A percentile compares a stretch with the other conserved stretches of the same genome.
Conservation (phyloP, 2,797 vertebrate species). For the Myoxocephalus aenaeus region DNA sequence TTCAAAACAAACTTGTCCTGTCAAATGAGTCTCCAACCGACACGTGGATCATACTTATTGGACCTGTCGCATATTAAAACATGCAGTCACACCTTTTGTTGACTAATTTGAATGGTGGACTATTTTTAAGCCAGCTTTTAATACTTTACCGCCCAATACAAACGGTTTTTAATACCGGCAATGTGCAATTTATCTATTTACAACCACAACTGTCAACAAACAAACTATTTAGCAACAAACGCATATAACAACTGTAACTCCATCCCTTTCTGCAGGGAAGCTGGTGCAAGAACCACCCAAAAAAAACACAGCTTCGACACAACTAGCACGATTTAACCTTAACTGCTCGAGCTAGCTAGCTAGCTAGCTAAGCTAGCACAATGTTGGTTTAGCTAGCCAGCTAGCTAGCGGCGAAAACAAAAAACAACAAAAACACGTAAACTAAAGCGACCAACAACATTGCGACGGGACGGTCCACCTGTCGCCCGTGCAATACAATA, state of each 20-base stretch:
- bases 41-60: no score
- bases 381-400: slow-evolving; percentile 12
- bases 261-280: not conserved
- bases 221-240: not conserved
- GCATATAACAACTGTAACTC: not conserved
- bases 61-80: no score
- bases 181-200: not conserved
- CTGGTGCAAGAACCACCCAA: not conserved
- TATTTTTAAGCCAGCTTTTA: not conserved
- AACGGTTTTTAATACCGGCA: slow-evolving; percentile 10
- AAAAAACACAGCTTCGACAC: slow-evolving; percentile 13
- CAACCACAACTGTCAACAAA: slow-evolving; percentile 18
- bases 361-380: slow-evolving; percentile 8
- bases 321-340: slow-evolving; percentile 20
- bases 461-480: not conserved
- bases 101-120: no score
- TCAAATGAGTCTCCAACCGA: no score
- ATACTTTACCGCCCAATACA: not conserved
- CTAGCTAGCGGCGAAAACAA: slow-evolving; percentile 22
- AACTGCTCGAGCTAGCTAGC: slow-evolving; percentile 25
- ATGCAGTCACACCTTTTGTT: no score
- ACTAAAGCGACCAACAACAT: slow-evolving; percentile 48
- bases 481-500: not conserved
- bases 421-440: slow-evolving; percentile 3
- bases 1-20: no score